Base-by-base conservation (phyloP, 2,888 invertebrate genomes). In the Xestoiulus laeticollis region DNA sequence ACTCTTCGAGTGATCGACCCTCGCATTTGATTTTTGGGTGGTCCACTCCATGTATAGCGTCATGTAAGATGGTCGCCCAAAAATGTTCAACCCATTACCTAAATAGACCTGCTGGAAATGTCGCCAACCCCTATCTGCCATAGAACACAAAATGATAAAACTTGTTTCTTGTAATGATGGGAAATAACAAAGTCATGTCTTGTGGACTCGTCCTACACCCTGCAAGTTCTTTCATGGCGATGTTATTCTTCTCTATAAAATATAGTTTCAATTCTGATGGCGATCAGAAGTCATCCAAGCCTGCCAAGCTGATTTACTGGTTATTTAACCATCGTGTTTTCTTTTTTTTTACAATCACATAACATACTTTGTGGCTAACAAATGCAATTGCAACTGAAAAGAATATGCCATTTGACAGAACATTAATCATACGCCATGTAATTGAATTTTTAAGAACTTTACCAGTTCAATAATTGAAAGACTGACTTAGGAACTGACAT, bases 161-260 rank as follows among this genome's bases (percentile, higher is more conserved):
- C 68, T 68, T 12, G 68, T 68, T 68, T 68, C 68, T 26, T 68
- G 68, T 68, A 68, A 68, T 68, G 68, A 68, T 68, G 68, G 68
- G 12, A 26, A 68, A 68, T 0, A 14, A 26, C 26, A 26, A 26
- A 26, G 68, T 26, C 26, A 26, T 26, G 26, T 12, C 26, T 38
- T 12, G 26, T 26, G 68, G 8, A 68, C 68, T 68, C 68, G 68
- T 68, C 12, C 68, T 26, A 26, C 26, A 68, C 6, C 68, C 12
- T 68, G 26, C 68, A n/a, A 68, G 12, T 68, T 26, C 68, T 26
- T 8, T 26, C 26, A 68, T 59, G 53, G 19, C 19, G 5, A 6
- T 59, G n/a, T 68, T 68, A 26, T 68, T 68, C 68, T n/a, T n/a
- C 26, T 10, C 26, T 26, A 59, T n/a, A 5, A 59, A 59, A 22